A percentile compares a stretch with the other conserved stretches of the same genome.
phyloP scores from a whole-genome alignment of 2,888 invertebrate genomes.

The Dryobotodes eremita region DNA sequence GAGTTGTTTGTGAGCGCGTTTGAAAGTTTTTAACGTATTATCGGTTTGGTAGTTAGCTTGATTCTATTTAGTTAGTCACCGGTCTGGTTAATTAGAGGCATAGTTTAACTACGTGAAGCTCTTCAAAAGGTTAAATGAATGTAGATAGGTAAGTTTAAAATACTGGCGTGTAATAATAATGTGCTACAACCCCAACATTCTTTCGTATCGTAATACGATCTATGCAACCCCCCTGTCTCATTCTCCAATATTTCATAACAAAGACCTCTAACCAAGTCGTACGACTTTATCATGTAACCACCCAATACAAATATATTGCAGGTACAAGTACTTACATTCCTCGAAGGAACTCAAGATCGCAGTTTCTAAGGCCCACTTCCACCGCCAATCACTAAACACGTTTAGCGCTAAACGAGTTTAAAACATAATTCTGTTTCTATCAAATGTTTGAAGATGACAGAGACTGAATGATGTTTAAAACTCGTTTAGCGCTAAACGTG shows the following conservation, averaged over 20 bases:
- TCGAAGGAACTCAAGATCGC: conserved; percentile 77
- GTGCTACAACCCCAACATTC: neutral
- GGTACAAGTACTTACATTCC: conserved; percentile 53
- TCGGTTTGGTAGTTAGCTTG: conserved; percentile 68
- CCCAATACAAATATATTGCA: conserved; percentile 63
- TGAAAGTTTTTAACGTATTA: conserved; percentile 85
- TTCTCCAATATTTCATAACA: conserved; percentile 37
- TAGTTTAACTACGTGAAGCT: neutral
- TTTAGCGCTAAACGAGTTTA: too few relatives aligned
- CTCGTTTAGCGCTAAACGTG: too few relatives aligned
- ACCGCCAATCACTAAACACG: too few relatives aligned
- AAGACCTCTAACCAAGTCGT: conserved; percentile 34
- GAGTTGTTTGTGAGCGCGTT: conserved; percentile 85
- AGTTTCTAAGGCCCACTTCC: conserved; percentile 74
- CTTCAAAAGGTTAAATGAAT: neutral
- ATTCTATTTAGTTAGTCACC: conserved; percentile 48
- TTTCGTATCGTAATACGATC: conserved; percentile 20
- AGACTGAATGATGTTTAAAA: too few relatives aligned
- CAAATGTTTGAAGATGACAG: too few relatives aligned
- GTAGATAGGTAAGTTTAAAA: neutral
- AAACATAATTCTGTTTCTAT: too few relatives aligned
- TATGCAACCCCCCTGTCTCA: conserved; percentile 13
- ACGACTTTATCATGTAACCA: conserved; percentile 56
- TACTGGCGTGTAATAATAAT: neutral
- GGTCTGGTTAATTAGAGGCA: conserved; percentile 13